Evolutionary conservation across 2,113 vertebrate genomes (phyloP).

Genomic region (Gasterosteus aculeatus): DNA sequence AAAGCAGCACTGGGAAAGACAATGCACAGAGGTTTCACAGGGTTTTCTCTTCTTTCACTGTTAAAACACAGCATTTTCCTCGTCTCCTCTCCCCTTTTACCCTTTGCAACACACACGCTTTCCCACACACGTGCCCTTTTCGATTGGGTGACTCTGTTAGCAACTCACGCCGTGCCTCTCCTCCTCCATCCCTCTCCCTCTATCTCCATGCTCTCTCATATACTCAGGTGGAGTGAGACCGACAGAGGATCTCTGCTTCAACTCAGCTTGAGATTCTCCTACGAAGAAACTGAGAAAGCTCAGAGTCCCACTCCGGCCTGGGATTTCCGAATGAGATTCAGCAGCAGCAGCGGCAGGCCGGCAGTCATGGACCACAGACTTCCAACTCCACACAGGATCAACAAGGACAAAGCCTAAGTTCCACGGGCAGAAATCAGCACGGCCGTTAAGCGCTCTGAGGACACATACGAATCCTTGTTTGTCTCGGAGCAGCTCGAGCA

Average conservation of each 20-base stretch:
- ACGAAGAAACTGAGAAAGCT: slow-evolving; percentile 21
- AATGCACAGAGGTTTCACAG: background rate
- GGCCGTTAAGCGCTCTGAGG: slow-evolving; percentile 12
- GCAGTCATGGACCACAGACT: slow-evolving; percentile 35
- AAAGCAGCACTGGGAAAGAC: slow-evolving; percentile 16
- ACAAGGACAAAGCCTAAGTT: background rate
- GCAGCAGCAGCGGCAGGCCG: slow-evolving; percentile 2
- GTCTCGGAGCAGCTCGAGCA: slow-evolving; percentile 26
- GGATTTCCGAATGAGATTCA: slow-evolving; percentile 50
- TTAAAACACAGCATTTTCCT: slow-evolving; percentile 15
- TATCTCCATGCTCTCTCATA: slow-evolving; percentile 59
- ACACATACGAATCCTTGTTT: background rate
- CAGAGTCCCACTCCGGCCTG: slow-evolving; percentile 4
- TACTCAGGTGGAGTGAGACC: slow-evolving; percentile 66
- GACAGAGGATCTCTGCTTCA: slow-evolving; percentile 37
- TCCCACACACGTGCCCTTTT: slow-evolving; percentile 31
- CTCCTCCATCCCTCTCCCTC: slow-evolving; percentile 59
- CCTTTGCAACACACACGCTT: background rate
- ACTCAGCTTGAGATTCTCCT: slow-evolving; percentile 26
- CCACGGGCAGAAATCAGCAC: background rate
- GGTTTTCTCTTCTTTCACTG: slow-evolving; percentile 1
- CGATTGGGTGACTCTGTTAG: slow-evolving; percentile 24
- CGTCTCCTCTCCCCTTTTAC: slow-evolving; percentile 9
- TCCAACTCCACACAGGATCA: slow-evolving; percentile 35
- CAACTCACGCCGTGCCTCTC: slow-evolving; percentile 53